Evolutionary conservation across 1,140 invertebrate species (phyloP).

Genomic region (Cyclina sinensis): DNA sequence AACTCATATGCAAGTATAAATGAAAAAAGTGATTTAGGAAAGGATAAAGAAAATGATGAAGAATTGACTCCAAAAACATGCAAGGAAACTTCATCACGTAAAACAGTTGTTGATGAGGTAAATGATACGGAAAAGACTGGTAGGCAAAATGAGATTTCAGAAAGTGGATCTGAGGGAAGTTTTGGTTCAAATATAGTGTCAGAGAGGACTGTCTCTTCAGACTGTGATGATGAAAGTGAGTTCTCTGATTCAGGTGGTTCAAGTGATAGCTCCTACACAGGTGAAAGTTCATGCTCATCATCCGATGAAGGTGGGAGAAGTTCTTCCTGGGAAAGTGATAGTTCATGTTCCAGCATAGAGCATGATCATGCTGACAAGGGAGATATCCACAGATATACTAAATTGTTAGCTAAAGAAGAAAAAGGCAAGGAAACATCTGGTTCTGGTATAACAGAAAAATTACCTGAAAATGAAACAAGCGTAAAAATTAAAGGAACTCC

Average conservation of each 20-base stretch:
- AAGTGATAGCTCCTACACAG: background rate
- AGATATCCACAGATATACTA: too few species aligned
- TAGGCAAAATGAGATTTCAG: background rate
- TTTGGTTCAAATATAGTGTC: conserved; percentile 44
- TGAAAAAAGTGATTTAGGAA: too few species aligned
- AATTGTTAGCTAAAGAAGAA: too few species aligned
- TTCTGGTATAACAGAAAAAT: background rate
- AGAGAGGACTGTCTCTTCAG: conserved; percentile 8
- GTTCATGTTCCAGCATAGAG: background rate
- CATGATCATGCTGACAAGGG: background rate
- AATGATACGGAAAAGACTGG: background rate
- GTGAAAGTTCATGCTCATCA: background rate
- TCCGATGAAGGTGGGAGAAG: conserved; percentile 22
- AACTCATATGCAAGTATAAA: too few species aligned
- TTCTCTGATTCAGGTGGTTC: conserved; percentile 2
- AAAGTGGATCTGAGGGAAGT: conserved; percentile 30
- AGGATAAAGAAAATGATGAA: too few species aligned
- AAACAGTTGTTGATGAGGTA: too few species aligned
- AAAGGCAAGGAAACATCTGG: too few species aligned
- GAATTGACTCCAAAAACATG: too few species aligned
- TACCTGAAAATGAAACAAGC: background rate
- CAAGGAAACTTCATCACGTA: too few species aligned
- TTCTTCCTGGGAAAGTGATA: background rate
- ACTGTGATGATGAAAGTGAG: background rate
- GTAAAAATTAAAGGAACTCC: too few species aligned